phyloP scores from a whole-genome alignment of 2,888 invertebrate species.

The Protonemura montana region DNA sequence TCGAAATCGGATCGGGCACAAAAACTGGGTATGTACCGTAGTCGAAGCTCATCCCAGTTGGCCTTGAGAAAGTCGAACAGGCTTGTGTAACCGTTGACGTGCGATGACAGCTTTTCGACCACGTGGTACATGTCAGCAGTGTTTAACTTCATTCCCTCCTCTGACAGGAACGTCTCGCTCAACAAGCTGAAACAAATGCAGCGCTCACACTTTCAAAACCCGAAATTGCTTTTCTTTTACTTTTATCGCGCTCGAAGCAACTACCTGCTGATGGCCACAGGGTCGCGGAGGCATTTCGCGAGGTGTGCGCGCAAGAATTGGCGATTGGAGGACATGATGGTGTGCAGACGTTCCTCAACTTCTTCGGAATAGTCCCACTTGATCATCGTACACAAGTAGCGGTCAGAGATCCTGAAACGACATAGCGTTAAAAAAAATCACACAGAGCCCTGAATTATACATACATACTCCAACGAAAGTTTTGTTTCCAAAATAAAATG shows the following conservation, averaged over 20 bases:
- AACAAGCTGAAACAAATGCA: slow-evolving; percentile 59
- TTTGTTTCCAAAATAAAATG: too few species aligned
- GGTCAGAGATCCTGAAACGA: slow-evolving; percentile 71
- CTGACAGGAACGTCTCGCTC: slow-evolving; percentile 73
- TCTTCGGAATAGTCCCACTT: slow-evolving; percentile 81
- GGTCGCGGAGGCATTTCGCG: slow-evolving; percentile 79
- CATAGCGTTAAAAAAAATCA: background rate
- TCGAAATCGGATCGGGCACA: background rate
- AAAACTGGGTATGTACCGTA: slow-evolving; percentile 61
- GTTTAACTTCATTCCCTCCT: slow-evolving; percentile 77
- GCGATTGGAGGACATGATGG: slow-evolving; percentile 79
- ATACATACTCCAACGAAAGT: too few species aligned
- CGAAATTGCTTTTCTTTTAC: too few species aligned
- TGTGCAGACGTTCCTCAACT: slow-evolving; percentile 82
- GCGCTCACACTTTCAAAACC: background rate
- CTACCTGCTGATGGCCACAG: slow-evolving; percentile 69
- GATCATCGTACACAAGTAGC: slow-evolving; percentile 82
- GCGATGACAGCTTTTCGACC: slow-evolving; percentile 76
- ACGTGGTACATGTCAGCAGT: slow-evolving; percentile 78
- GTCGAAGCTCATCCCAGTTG: slow-evolving; percentile 73
- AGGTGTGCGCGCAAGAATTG: slow-evolving; percentile 79
- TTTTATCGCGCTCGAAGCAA: too few species aligned
- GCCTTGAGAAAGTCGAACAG: slow-evolving; percentile 74
- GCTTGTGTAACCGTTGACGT: slow-evolving; percentile 74
- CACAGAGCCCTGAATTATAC: background rate